Base-by-base conservation (phyloP, 2,113 vertebrate species). In the Talpa occidentalis region DNA sequence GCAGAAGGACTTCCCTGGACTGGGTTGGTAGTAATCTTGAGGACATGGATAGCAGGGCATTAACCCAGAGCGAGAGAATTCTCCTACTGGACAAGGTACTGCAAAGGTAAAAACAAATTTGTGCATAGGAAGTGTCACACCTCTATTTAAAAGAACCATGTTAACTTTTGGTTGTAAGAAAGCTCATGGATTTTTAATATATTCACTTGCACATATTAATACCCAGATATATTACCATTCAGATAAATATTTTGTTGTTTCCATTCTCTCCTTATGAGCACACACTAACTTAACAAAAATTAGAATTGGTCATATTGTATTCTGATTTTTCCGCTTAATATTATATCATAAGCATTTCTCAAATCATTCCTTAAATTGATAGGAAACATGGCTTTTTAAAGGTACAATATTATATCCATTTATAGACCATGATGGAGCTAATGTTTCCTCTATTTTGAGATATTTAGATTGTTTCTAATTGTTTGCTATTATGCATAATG, bases 11-110 rank as follows among this genome's bases (percentile, higher is more conserved):
- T 99, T 99, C 6, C 99, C 99, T 0, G 98, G 97, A 2, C 99
- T 98, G 11, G 99, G 99, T 1, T 99, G 99, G 96, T 99, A 99
- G 97, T 99, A 99, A 97, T 99, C 99, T 93, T 98, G 98, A 76
- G 99, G 99, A 96, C 99, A 99, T 0, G 99, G 99, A 96, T 99
- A 99, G 95, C 99, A 99, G 10, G 99, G 99, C 77, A 98, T 98
- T 97, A 99, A 98, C n/a, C 99, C 99, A 28, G 99, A 99, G 15
- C 99, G 99, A 69, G 99, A 99, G 97, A 99, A 99, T 92, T 99
- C 98, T 49, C 99, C 99, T 10, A 99, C 97, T 10, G 98, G 98
- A 97, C 99, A 99, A 0, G 99, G 99, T 16, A 99, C 99, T 99
- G 97, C 30, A 97, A 78, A 97, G 59, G 92, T 42, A 42, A 97